Evolutionary conservation across 2,797 vertebrate genomes (phyloP).

Genomic region (Xiphophorus birchmanni): DNA sequence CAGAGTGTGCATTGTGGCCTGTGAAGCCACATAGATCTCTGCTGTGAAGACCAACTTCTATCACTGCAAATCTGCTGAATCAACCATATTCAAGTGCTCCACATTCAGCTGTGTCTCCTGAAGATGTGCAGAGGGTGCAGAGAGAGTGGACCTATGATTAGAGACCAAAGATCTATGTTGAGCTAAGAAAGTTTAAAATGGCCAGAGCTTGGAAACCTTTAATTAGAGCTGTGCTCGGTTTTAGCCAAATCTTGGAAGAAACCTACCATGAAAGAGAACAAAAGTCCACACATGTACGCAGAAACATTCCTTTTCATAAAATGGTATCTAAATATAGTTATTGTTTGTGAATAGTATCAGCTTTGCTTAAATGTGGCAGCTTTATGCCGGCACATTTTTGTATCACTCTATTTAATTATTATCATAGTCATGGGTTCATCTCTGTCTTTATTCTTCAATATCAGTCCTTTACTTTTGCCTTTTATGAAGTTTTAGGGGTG

Average conservation of each 20-base stretch:
- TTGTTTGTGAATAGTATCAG: neutral
- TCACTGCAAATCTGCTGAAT: conserved; percentile 46
- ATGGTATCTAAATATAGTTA: neutral
- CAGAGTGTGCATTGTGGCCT: conserved; percentile 37
- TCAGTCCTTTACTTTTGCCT: neutral
- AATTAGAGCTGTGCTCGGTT: neutral
- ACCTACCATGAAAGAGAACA: neutral
- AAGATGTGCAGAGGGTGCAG: conserved; percentile 40
- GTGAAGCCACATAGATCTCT: conserved; percentile 34
- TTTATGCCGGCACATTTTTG: neutral
- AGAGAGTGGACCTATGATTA: conserved; percentile 41
- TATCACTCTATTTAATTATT: neutral
- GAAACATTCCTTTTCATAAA: neutral
- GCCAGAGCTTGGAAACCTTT: conserved; percentile 7
- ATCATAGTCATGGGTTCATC: neutral
- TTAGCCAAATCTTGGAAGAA: neutral
- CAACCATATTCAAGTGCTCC: conserved; percentile 46
- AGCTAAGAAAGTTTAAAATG: conserved; percentile 44
- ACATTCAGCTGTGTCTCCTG: conserved; percentile 38
- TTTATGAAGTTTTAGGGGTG: neutral
- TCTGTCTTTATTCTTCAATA: neutral
- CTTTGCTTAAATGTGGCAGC: neutral
- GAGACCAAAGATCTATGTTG: conserved; percentile 40
- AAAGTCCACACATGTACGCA: neutral
- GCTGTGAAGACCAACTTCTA: conserved; percentile 42